Percentiles rank a stretch among this genome's conserved stretches.
Evolutionary conservation across 1,140 invertebrate species (phyloP).

Genomic region (Aphaenogaster rudis): DNA sequence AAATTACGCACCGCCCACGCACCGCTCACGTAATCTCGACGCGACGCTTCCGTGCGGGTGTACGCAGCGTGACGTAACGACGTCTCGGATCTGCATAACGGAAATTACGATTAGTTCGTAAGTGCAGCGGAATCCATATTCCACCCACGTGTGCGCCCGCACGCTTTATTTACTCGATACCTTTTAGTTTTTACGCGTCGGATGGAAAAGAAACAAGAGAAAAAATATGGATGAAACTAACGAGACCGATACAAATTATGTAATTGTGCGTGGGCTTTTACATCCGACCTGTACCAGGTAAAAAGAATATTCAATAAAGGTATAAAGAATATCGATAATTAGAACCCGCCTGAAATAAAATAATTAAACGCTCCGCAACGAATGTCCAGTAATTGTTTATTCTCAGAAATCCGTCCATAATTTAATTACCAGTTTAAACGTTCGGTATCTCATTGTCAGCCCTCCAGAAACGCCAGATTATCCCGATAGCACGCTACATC

Average conservation of each 20-base stretch:
- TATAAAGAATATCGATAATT: neutral
- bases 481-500: neutral
- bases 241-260: neutral
- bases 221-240: neutral
- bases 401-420: neutral
- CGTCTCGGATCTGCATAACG: conserved; percentile 9
- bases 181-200: neutral
- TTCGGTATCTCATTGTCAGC: neutral
- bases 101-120: conserved; percentile 11
- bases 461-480: neutral
- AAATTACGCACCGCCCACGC: conserved; percentile 30
- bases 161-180: neutral
- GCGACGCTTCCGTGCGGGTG: conserved; percentile 17
- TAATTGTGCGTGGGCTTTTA: conserved; percentile 65
- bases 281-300: neutral
- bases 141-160: neutral
- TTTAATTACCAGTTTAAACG: conserved; percentile 6
- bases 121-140: neutral
- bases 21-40: neutral
- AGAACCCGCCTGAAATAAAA: neutral
- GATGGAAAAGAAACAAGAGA: neutral
- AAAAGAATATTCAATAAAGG: neutral
- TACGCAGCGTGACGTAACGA: conserved; percentile 31
- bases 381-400: conserved; percentile 19
- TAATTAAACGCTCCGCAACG: conserved; percentile 4